A percentile compares a stretch with the other conserved stretches of the same genome.
Conservation (phyloP, 2,888 invertebrate genomes). For the Erynnis tages region DNA sequence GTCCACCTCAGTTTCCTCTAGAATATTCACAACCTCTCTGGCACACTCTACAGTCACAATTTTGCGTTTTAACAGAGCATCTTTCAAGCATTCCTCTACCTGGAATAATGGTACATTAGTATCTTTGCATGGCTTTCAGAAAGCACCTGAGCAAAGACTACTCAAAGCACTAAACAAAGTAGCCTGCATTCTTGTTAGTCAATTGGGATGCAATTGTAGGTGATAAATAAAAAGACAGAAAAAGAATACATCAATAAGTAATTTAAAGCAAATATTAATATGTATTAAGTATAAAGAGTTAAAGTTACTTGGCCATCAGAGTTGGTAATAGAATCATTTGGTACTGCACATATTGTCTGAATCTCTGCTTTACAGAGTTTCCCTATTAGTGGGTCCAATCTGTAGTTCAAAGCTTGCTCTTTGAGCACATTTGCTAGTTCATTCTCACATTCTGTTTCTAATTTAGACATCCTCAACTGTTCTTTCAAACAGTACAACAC, state of each 20-base stretch:
- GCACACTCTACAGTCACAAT: conserved; percentile 89
- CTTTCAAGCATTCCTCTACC: conserved; percentile 96
- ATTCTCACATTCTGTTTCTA: conserved; percentile 89
- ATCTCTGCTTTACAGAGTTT: conserved; percentile 90
- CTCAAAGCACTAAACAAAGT: conserved; percentile 33
- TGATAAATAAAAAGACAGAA: no score
- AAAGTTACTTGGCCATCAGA: conserved; percentile 69
- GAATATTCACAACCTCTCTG: conserved; percentile 92
- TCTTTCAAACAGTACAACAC: conserved; percentile 91
- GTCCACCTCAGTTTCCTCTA: conserved; percentile 95
- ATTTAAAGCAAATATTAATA: no score
- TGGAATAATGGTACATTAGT: no score
- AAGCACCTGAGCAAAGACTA: no score
- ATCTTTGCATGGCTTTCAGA: no score
- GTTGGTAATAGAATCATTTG: conserved; percentile 66
- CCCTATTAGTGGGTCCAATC: conserved; percentile 92
- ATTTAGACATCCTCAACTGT: conserved; percentile 87
- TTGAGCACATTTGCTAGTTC: conserved; percentile 91
- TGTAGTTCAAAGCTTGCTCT: conserved; percentile 94
- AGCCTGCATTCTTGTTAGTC: no score
- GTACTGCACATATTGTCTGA: conserved; percentile 82
- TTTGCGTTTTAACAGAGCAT: conserved; percentile 87
- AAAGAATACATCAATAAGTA: no score
- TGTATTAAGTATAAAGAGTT: background rate
- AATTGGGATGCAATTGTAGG: no score